Conservation (phyloP, 2,797 vertebrate genomes). For the Smutsia gigantea region DNA sequence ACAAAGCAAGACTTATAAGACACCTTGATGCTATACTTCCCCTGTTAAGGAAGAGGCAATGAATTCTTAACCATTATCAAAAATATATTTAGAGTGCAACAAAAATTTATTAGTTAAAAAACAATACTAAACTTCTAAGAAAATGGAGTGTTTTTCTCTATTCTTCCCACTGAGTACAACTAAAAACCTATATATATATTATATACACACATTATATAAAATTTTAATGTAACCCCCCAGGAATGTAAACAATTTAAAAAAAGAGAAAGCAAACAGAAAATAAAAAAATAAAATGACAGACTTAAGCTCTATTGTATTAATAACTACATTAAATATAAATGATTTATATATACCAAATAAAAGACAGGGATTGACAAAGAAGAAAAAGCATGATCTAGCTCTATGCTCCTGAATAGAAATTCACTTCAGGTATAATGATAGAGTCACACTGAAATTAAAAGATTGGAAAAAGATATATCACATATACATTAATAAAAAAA, state of each 20-base stretch:
- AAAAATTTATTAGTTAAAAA: not conserved
- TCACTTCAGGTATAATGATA: not conserved
- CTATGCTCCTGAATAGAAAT: not conserved
- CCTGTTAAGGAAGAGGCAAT: not conserved
- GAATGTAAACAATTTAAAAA: not conserved
- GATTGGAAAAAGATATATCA: not conserved
- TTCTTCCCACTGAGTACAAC: not conserved
- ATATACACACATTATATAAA: not conserved
- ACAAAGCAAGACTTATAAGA: not conserved
- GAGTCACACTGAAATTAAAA: not conserved
- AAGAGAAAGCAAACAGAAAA: not conserved
- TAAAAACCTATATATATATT: not conserved
- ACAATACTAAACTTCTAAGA: not conserved
- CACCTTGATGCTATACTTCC: too few species aligned
- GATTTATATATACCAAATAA: not conserved
- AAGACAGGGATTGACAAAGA: not conserved
- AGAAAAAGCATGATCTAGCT: not conserved
- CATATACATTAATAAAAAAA: not conserved
- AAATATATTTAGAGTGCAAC: not conserved
- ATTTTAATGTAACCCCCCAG: not conserved
- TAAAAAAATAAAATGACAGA: not conserved
- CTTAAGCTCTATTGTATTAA: not conserved
- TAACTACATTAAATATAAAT: not conserved
- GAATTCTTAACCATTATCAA: not conserved
- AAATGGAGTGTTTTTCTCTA: not conserved